Evolutionary conservation across 2,797 vertebrate species (phyloP), one percentile per base, ranked within the genome.

Genomic region (Petrocephalus sullivani): DNA sequence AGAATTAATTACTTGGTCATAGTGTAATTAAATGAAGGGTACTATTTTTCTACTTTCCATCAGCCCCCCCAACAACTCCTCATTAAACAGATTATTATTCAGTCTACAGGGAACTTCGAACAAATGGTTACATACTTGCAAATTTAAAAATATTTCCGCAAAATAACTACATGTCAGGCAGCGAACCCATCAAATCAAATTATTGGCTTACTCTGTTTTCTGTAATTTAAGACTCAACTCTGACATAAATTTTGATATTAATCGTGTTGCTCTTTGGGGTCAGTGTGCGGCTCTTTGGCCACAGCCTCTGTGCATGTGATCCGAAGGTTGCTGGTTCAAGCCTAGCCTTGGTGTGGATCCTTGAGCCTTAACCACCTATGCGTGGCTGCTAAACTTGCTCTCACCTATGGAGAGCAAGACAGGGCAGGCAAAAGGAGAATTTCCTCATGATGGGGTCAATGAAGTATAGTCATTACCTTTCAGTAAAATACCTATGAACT

Each of bases 1-100:
- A 21, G 87, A 4, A 86, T 89, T 92, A 92, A 93, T 91, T 90
- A 89, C 90, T 88, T 90, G 90, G 93, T 94, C 90, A 90, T 88
- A 87, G 87, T 87, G 89, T 87, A 90, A 90, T 93, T 93, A 92
- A 21, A 92, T 87, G 90, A 90, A 91, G 93, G 88, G 89, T 83
- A 58, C 85, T 16, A 37, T 81, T 60, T 86, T 60, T 51, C 51
- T 46, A 41, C 37, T 84, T 51, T 49, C 84, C 85, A 53, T 28
- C 60, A 57, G 86, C 28, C 67, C 23, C 12, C 33, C 53, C 88
- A 56, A 53, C 9, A 57, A 87, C 78, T 57, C 71, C 75, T 87
- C 87, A 88, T 86, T 87, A 88, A 61, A 75, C 87, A 89, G 87
- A 91, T 91, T 90, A 91, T 91, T 87, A 81, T n/a, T 85, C n/a